Evolutionary conservation across 2,888 invertebrate species (phyloP), one percentile per base, ranked within the genome.

Genomic region (Eristalinus aeneus): DNA sequence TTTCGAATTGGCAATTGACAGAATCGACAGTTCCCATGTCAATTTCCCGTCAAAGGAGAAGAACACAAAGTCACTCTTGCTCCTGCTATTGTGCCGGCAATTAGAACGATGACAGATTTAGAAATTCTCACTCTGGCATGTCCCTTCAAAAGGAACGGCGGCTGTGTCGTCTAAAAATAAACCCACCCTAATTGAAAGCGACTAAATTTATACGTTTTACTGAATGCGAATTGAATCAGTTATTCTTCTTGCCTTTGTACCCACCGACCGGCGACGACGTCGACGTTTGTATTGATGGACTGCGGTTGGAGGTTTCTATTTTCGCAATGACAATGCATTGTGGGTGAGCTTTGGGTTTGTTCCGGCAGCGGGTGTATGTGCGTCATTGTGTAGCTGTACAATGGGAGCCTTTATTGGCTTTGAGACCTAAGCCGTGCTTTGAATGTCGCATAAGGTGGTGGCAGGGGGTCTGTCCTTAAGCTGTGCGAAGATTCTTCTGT

Each of bases 381-480:
- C 10, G 34, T 12, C 74, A 65, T 75, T 75, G 71, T 68, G 56
- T 75, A 68, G 72, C 73, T 81, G 67, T 76, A 85, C 81, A 81
- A 76, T 73, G 58, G 27, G 27, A 73, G 73, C 68, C 73, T 77
- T 85, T 76, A 71, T 76, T 32, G 76, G 72, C 80, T 76, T 81
- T 77, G 74, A 72, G 64, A 73, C 60, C 60, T 73, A 77, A 73
- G 68, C 72, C 85, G 85, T 85, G 85, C 46, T 46, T 81, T 81
- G 85, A 73, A 85, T 85, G 77, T 60, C 20, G 20, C 67, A 73
- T 60, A 27, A 60, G 60, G n/a, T 23, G 6, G n/a, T 8, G 8
- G 8, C 39, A 46, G 46, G 16, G 16, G 39, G 46, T n/a, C 16
- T 12, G 23, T 58, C 31, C 31, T 58, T n/a, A 27, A 31, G 31